Evolutionary conservation across 2,888 invertebrate genomes (phyloP).

Genomic region (Pristionchus mayeri): DNA sequence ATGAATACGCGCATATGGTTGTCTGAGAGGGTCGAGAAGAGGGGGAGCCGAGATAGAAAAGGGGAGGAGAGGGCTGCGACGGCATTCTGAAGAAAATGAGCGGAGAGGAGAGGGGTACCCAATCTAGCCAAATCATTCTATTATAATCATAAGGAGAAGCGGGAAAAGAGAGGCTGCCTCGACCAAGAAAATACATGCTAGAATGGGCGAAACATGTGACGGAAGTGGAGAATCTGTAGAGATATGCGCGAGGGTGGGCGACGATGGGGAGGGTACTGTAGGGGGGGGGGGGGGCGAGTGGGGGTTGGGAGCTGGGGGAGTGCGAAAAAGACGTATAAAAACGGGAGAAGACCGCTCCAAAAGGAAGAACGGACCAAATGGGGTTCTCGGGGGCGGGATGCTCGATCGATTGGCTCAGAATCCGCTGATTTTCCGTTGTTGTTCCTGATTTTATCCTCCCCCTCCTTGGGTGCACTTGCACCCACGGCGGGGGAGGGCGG

Average conservation of each 20-base stretch:
- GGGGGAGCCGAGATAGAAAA: neutral
- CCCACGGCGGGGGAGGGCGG: slow-evolving; percentile 2
- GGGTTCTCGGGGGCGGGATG: neutral
- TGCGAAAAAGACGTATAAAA: neutral
- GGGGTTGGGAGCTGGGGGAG: neutral
- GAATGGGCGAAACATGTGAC: slow-evolving; percentile 6
- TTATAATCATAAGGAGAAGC: slow-evolving; percentile 36
- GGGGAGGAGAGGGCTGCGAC: neutral
- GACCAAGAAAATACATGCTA: slow-evolving; percentile 14
- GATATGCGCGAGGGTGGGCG: neutral
- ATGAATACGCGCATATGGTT: slow-evolving; percentile 25
- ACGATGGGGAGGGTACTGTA: neutral
- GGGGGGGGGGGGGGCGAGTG: neutral
- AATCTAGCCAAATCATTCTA: slow-evolving; percentile 44
- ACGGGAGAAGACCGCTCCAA: neutral
- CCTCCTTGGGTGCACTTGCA: slow-evolving; percentile 32
- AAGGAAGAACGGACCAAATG: neutral
- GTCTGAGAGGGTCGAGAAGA: neutral
- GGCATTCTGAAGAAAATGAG: slow-evolving; percentile 22
- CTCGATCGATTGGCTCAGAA: slow-evolving; percentile 13
- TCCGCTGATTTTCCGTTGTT: neutral
- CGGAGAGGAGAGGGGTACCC: neutral
- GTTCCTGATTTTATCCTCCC: neutral
- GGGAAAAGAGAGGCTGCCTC: neutral
- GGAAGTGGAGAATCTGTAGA: neutral